Percentiles rank a stretch among this genome's conserved stretches.
Conservation (phyloP, 2,113 vertebrate species). For the Merops nubicus region DNA sequence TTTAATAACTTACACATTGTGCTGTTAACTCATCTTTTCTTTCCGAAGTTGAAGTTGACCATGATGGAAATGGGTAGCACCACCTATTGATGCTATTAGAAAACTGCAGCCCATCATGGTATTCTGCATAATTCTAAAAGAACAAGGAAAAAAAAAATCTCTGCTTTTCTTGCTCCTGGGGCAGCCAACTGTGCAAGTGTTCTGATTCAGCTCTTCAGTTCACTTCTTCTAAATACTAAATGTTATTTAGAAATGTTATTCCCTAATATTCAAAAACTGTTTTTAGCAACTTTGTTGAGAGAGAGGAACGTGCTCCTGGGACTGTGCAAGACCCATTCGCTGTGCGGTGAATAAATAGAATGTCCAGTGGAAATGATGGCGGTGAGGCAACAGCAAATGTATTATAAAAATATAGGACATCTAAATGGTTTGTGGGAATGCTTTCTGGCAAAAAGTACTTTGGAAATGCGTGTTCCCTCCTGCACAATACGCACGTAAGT, state of each 20-base stretch:
- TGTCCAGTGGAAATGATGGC: background rate
- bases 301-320: rapidly evolving
- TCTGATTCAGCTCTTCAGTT: background rate
- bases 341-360: too few relatives aligned
- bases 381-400: background rate
- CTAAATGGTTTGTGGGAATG: background rate
- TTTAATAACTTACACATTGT: background rate
- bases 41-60: background rate
- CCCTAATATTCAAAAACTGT: background rate
- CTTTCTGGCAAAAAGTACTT: background rate
- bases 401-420: background rate
- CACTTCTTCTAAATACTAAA: too few relatives aligned
- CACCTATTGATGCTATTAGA: constrained; percentile 19
- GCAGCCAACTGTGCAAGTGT: background rate
- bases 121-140: background rate
- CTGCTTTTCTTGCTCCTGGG: background rate
- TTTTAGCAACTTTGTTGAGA: background rate
- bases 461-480: rapidly evolving
- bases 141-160: background rate
- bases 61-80: constrained; percentile 16
- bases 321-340: background rate
- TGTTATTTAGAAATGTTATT: background rate
- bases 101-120: background rate
- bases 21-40: background rate
- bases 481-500: rapidly evolving